Evolutionary conservation across 2,113 vertebrate species (phyloP).

Genomic region (Merops nubicus): DNA sequence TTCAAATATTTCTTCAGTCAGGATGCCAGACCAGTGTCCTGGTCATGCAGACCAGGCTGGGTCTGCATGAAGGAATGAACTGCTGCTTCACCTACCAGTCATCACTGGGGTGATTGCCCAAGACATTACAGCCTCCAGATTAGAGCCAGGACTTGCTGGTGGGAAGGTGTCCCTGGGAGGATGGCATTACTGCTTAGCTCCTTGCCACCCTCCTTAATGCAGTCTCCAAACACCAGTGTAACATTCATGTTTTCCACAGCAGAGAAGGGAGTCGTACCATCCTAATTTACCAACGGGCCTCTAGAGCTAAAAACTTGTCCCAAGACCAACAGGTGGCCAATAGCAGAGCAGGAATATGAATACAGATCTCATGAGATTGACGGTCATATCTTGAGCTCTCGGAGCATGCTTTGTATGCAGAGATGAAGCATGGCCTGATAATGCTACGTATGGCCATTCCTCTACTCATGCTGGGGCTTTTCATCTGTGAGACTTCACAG

Average conservation of each 20-base stretch:
- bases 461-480: not conserved
- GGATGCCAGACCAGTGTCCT: too few species aligned
- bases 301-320: not conserved
- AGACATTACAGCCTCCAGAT: not conserved
- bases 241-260: not conserved
- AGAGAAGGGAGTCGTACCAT: not conserved
- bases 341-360: not conserved
- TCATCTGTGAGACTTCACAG: not conserved
- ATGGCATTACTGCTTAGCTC: not conserved
- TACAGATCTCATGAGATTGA: not conserved
- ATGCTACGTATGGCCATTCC: not conserved
- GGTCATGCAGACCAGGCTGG: fast-evolving
- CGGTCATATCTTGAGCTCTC: not conserved
- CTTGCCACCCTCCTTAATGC: not conserved
- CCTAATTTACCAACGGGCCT: not conserved
- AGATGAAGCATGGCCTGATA: not conserved
- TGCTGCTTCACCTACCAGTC: not conserved
- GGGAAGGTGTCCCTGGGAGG: not conserved
- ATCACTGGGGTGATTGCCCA: fast-evolving
- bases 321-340: not conserved
- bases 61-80: not conserved
- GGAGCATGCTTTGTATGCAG: not conserved
- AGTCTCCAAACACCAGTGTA: not conserved
- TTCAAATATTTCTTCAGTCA: not conserved
- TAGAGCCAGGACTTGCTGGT: not conserved